Evolutionary conservation across 2,797 vertebrate species (phyloP), one percentile per base, ranked within the genome.

Genomic region (Benthosema pterotum): DNA sequence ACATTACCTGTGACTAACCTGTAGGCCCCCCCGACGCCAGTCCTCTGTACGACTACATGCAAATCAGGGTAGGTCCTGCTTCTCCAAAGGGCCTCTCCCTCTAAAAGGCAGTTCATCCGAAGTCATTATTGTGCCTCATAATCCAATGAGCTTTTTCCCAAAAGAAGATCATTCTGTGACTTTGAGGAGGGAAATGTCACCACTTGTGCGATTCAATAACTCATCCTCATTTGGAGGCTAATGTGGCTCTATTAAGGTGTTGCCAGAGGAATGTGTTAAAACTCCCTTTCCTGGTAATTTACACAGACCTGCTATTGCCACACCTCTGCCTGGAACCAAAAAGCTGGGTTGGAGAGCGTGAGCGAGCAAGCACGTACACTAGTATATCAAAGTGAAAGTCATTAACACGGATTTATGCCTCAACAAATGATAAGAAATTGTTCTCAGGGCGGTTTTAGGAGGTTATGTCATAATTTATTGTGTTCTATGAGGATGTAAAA

Each of bases 131-230:
- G 79, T 64, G 73, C 66, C 77, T 79, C 83, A 74, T 79, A 83
- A 89, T 76, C 78, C 85, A 80, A 89, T 84, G 84, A 89, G 82
- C 79, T n/a, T 70, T 83, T 64, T 66, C 80, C 71, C 32, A 38
- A 88, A 88, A 88, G 74, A 71, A 86, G 83, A 88, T 87, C 72
- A 75, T 86, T 78, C 72, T 76, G 79, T 84, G 80, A 72, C 77
- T 83, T 77, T 3, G 75, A 86, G 79, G 83, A 84, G 69, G 62
- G 69, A 84, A 72, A 71, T 74, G 80, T 72, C 74, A 71, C 80
- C 66, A 76, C 77, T 85, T 72, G 63, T 76, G 28, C 32, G 63
- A 77, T 69, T 82, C 76, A 84, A 72, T 85, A 82, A 84, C 80
- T 87, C 83, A 80, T 83, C 80, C 81, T 82, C 78, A 73, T 83